Percentiles rank a stretch among this genome's conserved stretches.
Conservation (phyloP, 2,797 vertebrate genomes). For the Artibeus jamaicensis region DNA sequence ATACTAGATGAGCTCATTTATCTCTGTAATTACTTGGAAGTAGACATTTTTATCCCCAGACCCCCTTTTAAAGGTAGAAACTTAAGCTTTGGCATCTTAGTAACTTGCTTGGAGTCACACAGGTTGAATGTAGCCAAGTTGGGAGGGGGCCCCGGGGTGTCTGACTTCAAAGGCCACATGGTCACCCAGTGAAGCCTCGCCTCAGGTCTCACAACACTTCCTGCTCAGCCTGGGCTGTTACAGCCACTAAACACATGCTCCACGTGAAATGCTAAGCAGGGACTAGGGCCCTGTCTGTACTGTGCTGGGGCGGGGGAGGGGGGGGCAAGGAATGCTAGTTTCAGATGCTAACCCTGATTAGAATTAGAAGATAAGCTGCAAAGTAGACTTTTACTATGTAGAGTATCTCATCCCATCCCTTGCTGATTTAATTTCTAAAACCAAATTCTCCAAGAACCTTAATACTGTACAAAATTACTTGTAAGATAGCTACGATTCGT, state of each 20-base stretch:
- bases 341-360: neutral
- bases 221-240: neutral
- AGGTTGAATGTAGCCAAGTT: neutral
- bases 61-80: neutral
- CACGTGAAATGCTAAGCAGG: neutral
- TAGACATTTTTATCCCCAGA: neutral
- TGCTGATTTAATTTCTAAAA: neutral
- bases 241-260: neutral
- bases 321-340: neutral
- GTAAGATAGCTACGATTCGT: neutral
- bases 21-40: neutral
- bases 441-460: neutral
- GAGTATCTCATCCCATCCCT: neutral
- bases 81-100: neutral
- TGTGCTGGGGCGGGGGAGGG: neutral
- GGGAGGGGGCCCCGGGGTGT: neutral
- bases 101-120: neutral
- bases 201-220: neutral
- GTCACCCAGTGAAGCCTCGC: fast-evolving
- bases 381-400: neutral
- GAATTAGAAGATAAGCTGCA: neutral
- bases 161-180: neutral
- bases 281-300: fast-evolving
- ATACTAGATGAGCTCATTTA: neutral
- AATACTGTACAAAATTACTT: neutral